Base-by-base conservation (phyloP, 1,140 invertebrate species). In the Halotydeus destructor region DNA sequence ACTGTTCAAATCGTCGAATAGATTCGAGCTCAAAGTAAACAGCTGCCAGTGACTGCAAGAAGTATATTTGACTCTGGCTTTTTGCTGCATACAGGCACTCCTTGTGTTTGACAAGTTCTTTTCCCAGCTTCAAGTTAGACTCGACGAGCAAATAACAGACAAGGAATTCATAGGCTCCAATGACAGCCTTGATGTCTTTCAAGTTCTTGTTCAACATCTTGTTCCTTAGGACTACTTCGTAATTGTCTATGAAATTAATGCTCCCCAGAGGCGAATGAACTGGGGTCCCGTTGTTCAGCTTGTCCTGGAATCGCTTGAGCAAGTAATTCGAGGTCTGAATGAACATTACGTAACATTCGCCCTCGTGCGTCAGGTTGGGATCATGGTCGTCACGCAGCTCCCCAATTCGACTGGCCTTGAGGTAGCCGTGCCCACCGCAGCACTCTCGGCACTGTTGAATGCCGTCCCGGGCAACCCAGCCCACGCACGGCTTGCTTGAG, bases 301-400 rank as follows among this genome's bases (percentile, higher is more conserved):
- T 50, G 21, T 39, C 12, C 19, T 48, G 41, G 12, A 41, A 34
- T 51, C 78, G 68, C 27, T 67, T 67, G 26, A 86, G 53, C 31
- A 86, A 61, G 75, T 78, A 84, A 58, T 93, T 93, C 56, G 77
- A 81, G 0, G 83, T 74, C 66, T 96, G 88, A 56, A 93, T 86
- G 9, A 84, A 69, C 4, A 94, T 64, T 32, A 96, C 82, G 60
- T 88, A 86, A 61, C 88, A 89, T 59, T 94, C 86, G 5, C 86
- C 88, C 64, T 96, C 86, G 53, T 91, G 94, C 1, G 86, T 94
- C 49, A 76, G 76, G 49, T 81, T 83, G 0, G 83, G 77, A 63
- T 96, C 88, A 60, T 88, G 75, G 57, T 86, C 76, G 59, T 75
- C 74, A 43, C 82, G 69, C 34, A 91, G 60, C 44, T 78, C 72